phyloP scores from a whole-genome alignment of 2,113 vertebrate species.

The Indicator maculatus region DNA sequence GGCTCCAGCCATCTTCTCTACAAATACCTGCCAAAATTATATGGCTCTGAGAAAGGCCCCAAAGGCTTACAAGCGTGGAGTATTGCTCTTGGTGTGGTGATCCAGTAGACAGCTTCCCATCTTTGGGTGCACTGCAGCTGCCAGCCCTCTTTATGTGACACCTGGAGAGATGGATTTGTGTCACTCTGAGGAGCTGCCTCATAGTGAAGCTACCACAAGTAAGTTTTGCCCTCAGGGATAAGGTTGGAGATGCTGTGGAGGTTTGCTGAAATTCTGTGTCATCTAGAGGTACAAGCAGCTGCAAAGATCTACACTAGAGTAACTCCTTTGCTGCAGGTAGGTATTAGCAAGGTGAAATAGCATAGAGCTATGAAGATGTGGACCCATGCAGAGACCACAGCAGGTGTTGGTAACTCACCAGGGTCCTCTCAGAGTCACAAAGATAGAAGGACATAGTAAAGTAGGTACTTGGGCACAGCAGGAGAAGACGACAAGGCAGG shows the following conservation, averaged over 20 bases:
- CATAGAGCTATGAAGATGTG: neutral
- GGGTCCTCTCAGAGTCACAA: neutral
- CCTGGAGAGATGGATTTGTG: neutral
- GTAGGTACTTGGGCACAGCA: neutral
- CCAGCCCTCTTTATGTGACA: neutral
- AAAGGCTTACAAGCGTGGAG: neutral
- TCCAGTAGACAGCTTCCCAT: neutral
- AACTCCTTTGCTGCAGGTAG: fast-evolving
- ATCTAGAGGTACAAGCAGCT: neutral
- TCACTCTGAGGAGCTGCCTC: neutral
- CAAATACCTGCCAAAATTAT: neutral
- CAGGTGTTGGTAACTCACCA: neutral
- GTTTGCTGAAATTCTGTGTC: neutral
- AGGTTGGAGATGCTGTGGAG: neutral
- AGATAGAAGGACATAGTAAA: neutral
- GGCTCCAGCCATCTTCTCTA: neutral
- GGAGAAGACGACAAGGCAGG: neutral
- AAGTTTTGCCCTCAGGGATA: neutral
- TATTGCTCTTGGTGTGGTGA: neutral
- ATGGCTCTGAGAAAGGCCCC: neutral
- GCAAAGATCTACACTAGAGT: neutral
- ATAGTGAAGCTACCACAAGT: neutral
- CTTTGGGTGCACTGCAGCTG: neutral
- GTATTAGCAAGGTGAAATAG: neutral
- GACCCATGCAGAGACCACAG: neutral